Percentiles rank a stretch among this genome's conserved stretches.
Conservation (phyloP, 2,113 vertebrate species). For the Cyprinodon variegatus region DNA sequence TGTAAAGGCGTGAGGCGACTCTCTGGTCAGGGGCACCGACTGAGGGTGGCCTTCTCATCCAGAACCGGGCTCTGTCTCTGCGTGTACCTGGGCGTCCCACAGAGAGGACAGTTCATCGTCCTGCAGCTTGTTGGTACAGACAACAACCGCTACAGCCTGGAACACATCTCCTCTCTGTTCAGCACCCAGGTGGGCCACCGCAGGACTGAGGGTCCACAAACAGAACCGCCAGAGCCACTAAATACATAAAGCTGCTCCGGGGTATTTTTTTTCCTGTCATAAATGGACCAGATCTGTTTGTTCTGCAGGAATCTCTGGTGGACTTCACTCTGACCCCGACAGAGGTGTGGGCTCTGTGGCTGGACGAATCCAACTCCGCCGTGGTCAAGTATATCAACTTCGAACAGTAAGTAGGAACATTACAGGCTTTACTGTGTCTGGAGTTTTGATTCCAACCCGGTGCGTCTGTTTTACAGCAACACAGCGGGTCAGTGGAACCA, state of each 20-base stretch:
- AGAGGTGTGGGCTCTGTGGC: conserved; percentile 94
- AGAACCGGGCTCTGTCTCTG: conserved; percentile 87
- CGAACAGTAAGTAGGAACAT: conserved; percentile 84
- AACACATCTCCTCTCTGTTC: conserved; percentile 91
- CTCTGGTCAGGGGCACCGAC: conserved; percentile 81
- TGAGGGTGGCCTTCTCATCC: conserved; percentile 85
- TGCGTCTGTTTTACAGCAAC: conserved; percentile 77
- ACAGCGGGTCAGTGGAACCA: conserved; percentile 92
- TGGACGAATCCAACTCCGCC: conserved; percentile 88
- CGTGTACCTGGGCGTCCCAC: conserved; percentile 86
- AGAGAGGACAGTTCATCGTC: conserved; percentile 90
- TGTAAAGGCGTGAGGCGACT: conserved; percentile 81
- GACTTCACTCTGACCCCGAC: conserved; percentile 91
- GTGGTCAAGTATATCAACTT: conserved; percentile 94
- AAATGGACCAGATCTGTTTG: background rate
- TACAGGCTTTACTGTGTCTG: background rate
- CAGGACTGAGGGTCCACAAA: background rate
- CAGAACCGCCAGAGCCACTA: background rate
- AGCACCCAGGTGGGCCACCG: conserved; percentile 83
- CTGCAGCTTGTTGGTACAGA: conserved; percentile 90
- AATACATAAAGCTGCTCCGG: background rate
- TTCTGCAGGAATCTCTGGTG: conserved; percentile 86
- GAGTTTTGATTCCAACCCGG: background rate
- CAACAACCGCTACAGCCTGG: conserved; percentile 89
- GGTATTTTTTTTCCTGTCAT: background rate